phyloP scores from a whole-genome alignment of 2,888 invertebrate genomes.

The Subacronicta megacephala region DNA sequence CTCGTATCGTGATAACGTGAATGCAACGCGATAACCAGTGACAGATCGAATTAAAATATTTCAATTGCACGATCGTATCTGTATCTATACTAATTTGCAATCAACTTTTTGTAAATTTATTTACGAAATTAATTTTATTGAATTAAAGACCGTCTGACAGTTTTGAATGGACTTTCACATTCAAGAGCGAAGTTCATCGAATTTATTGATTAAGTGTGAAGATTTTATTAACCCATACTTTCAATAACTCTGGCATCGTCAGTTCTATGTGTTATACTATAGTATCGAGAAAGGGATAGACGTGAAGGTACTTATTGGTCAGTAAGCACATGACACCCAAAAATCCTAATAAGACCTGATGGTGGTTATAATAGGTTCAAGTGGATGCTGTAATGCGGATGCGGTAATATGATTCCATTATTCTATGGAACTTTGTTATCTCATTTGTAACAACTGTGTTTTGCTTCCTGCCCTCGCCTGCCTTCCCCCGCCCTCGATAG shows the following conservation, averaged over 20 bases:
- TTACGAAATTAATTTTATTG: conserved; percentile 55
- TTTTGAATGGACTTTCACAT: conserved; percentile 49
- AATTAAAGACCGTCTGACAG: conserved; percentile 47
- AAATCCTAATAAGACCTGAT: too few relatives aligned
- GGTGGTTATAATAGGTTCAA: too few relatives aligned
- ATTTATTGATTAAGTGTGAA: conserved; percentile 31
- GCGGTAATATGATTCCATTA: too few relatives aligned
- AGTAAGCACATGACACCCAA: not conserved
- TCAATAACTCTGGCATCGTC: conserved; percentile 18
- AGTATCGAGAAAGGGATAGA: conserved; percentile 5
- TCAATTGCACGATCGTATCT: conserved; percentile 64
- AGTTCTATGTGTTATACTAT: conserved; percentile 10
- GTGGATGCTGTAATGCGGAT: too few relatives aligned
- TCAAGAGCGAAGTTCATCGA: conserved; percentile 43
- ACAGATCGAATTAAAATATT: conserved; percentile 70
- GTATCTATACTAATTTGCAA: conserved; percentile 57
- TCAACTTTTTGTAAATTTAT: conserved; percentile 57
- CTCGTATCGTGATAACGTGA: conserved; percentile 40
- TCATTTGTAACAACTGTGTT: too few relatives aligned
- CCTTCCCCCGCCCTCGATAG: too few relatives aligned
- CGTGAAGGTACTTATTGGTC: not conserved
- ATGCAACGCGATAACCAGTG: conserved; percentile 54
- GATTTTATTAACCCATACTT: conserved; percentile 27
- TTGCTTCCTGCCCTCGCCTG: too few relatives aligned
- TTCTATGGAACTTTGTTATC: too few relatives aligned